Evolutionary conservation across 2,113 vertebrate genomes (phyloP).

Genomic region (Syrmaticus mikado): DNA sequence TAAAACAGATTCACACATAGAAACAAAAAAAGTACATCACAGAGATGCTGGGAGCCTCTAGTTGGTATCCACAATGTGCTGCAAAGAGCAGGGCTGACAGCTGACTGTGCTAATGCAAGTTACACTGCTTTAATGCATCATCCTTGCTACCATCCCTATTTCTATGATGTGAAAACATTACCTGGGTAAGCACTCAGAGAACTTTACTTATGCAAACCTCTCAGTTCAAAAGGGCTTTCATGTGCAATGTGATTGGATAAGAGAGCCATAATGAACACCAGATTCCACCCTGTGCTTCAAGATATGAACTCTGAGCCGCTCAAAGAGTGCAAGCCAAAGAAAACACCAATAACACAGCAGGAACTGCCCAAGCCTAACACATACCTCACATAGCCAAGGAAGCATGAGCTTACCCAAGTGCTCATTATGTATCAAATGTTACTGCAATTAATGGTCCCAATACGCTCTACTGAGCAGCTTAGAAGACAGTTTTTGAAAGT

Average conservation of each 20-base stretch:
- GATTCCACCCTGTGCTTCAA: neutral
- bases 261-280: neutral
- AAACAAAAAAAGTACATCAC: neutral
- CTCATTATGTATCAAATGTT: conserved; percentile 3
- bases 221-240: neutral
- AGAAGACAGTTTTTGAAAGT: neutral
- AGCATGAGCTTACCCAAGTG: neutral
- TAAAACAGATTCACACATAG: conserved; percentile 73
- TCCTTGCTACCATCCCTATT: neutral
- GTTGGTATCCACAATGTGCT: fast-evolving
- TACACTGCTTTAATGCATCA: neutral
- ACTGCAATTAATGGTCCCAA: neutral
- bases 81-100: neutral
- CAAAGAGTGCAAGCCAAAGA: neutral
- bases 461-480: neutral
- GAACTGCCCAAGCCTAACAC: neutral
- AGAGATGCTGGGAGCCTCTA: neutral
- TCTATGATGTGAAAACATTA: neutral
- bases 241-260: neutral
- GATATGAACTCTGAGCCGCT: neutral
- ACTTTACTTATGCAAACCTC: neutral
- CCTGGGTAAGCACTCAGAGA: neutral
- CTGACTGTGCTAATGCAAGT: neutral
- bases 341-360: neutral
- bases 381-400: neutral